Conservation (phyloP, 2,797 vertebrate genomes). For the Urocyon cinereoargenteus region DNA sequence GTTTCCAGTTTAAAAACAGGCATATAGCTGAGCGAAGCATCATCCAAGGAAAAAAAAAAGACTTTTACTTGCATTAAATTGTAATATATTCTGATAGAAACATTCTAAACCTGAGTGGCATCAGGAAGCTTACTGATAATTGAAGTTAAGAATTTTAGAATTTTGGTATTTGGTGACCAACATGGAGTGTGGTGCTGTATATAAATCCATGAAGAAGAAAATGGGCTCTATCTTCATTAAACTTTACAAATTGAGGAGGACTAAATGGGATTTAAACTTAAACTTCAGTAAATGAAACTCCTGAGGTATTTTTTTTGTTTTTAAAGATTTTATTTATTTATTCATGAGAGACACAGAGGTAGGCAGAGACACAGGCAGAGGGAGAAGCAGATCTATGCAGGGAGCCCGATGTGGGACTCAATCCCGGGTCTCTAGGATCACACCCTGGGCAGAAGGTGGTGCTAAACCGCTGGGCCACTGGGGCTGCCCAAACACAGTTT, state of each 20-base stretch:
- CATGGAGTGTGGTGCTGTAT: background rate
- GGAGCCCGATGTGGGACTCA: no score
- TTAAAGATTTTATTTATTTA: no score
- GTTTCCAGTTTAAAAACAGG: background rate
- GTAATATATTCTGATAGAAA: background rate
- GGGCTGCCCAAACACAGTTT: no score
- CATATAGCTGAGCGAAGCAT: background rate
- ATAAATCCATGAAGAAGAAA: background rate
- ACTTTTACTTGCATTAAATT: background rate
- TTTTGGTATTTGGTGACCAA: background rate
- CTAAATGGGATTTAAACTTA: background rate
- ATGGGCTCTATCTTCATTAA: background rate
- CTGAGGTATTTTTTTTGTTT: no score
- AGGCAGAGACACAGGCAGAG: no score
- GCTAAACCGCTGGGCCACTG: no score
- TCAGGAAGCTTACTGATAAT: background rate
- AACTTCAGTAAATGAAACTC: slow-evolving; percentile 5
- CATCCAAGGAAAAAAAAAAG: background rate
- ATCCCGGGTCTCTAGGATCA: no score
- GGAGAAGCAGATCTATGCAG: no score
- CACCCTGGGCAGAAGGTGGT: no score
- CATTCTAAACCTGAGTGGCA: background rate
- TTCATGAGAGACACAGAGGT: no score
- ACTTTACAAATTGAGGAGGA: background rate
- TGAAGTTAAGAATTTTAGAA: background rate